Evolutionary conservation across 1,140 invertebrate genomes (phyloP).

Genomic region (Adelges cooleyi): DNA sequence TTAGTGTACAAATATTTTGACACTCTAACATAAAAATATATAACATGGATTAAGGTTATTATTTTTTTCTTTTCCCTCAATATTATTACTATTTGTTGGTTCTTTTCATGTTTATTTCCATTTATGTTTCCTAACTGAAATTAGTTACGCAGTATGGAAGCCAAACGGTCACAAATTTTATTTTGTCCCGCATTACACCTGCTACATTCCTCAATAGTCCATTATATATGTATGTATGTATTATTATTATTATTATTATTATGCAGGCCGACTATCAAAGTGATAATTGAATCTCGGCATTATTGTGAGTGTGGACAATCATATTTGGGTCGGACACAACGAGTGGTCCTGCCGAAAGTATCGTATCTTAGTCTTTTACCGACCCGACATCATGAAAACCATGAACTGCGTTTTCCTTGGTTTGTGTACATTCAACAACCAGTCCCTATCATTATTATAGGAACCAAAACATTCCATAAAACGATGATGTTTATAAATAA

Average conservation of each 20-base stretch:
- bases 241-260: constrained; percentile 8
- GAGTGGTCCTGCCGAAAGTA: background rate
- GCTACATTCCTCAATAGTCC: constrained; percentile 26
- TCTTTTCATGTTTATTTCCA: constrained; percentile 16
- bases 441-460: no score
- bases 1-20: constrained; percentile 10
- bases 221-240: background rate
- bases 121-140: constrained; percentile 13
- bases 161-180: constrained; percentile 21
- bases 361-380: background rate
- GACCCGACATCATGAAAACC: background rate
- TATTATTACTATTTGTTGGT: background rate
- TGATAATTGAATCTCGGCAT: constrained; percentile 17
- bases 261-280: constrained; percentile 3
- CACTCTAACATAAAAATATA: background rate
- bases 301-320: constrained; percentile 2
- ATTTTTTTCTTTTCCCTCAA: constrained; percentile 8
- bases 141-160: constrained; percentile 29
- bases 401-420: no score
- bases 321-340: background rate
- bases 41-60: background rate
- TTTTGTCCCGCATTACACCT: constrained; percentile 26
- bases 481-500: no score
- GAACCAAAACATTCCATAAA: no score
- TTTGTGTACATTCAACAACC: no score